Conservation (phyloP, 2,113 vertebrate species). For the Sphyrna mokarran region DNA sequence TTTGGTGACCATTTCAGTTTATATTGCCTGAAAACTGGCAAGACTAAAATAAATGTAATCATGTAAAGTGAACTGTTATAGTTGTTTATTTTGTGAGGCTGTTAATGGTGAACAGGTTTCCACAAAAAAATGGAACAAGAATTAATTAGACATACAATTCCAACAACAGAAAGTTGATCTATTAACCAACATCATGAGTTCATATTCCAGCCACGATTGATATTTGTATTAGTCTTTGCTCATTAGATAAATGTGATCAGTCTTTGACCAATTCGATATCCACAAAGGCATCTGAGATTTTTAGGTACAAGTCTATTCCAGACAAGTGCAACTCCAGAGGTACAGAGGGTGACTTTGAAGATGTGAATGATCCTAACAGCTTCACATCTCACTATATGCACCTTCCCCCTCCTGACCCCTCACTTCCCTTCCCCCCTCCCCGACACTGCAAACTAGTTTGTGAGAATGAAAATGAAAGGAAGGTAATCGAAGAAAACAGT, state of each 20-base stretch:
- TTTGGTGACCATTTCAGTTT: neutral
- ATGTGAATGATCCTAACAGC: neutral
- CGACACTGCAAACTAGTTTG: neutral
- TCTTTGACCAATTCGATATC: neutral
- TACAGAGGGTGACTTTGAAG: neutral
- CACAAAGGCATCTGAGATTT: neutral
- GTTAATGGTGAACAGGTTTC: neutral
- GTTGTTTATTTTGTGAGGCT: neutral
- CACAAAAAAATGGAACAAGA: neutral
- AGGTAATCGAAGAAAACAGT: neutral
- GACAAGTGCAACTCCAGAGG: neutral
- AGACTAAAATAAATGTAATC: neutral
- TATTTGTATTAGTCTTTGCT: neutral
- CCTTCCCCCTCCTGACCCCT: too few relatives aligned
- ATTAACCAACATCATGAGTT: neutral
- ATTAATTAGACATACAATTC: neutral
- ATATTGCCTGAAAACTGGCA: neutral
- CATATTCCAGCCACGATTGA: neutral
- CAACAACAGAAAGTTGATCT: neutral
- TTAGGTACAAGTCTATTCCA: neutral
- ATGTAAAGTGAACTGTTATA: neutral
- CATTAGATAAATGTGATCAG: neutral
- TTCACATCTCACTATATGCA: neutral
- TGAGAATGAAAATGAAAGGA: neutral
- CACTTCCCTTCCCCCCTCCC: too few relatives aligned